Evolutionary conservation across 37 sponge, comb jelly and placozoan genomes (phyloP).

Genomic region (Agelas oroides): DNA sequence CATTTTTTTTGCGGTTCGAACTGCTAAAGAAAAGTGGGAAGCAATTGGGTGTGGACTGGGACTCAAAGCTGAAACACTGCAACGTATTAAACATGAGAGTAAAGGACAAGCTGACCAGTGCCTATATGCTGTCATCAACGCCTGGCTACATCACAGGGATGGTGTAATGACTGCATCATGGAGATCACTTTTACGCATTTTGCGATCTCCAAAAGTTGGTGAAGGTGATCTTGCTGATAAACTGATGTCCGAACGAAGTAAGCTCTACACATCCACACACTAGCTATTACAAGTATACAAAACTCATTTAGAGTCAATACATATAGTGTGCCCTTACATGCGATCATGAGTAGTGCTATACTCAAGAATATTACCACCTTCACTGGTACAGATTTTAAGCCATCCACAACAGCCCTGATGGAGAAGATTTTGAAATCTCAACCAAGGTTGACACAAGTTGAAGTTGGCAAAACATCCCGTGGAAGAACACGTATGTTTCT

Average conservation of each 20-base stretch:
- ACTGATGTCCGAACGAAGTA: conserved; percentile 14
- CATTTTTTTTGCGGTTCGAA: background rate
- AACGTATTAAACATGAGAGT: background rate
- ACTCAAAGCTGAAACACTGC: background rate
- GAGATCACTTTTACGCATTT: background rate
- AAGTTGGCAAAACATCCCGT: too few relatives aligned
- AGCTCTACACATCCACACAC: background rate
- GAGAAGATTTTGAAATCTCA: too few relatives aligned
- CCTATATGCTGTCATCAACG: background rate
- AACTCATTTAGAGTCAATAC: too few relatives aligned
- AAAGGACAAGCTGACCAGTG: background rate
- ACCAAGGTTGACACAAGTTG: too few relatives aligned
- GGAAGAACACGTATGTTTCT: too few relatives aligned
- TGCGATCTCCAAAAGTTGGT: conserved; percentile 9
- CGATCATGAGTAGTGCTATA: too few relatives aligned
- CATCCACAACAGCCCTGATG: too few relatives aligned
- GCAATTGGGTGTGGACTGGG: conserved; percentile 8
- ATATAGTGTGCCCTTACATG: too few relatives aligned
- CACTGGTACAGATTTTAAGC: too few relatives aligned
- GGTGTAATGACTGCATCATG: background rate
- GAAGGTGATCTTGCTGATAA: conserved; percentile 2
- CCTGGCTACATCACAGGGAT: conserved; percentile 1
- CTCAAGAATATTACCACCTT: too few relatives aligned
- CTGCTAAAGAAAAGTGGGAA: conserved; percentile 32
- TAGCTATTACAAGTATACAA: too few relatives aligned